Evolutionary conservation across 1,140 invertebrate species (phyloP), one percentile per base, ranked within the genome.

Genomic region (Panagrolaimus sp.): DNA sequence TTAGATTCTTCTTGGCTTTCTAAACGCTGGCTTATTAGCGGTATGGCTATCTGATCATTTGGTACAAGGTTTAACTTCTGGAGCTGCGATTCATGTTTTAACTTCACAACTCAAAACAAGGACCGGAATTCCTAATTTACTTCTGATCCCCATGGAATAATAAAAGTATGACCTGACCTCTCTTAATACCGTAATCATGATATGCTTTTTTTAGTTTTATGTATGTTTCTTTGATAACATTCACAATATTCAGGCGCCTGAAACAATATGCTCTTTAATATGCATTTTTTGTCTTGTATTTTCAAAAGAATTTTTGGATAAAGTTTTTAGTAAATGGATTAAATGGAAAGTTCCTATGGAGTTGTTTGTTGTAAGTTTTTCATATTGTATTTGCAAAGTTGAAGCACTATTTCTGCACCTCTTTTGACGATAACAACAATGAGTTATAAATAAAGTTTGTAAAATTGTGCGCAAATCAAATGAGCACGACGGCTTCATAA

Each of bases 71-170:
- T 83, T 86, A 47, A 86, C 84, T 25, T 85, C 85, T 1, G 85
- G 84, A 7, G 84, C 85, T 13, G 84, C 85, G 1, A 80, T 84
- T 66, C 85, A 86, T 70, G 85, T 86, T 0, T 83, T 86, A 48
- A 84, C 85, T 14, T 84, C 82, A 70, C 85, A 86, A 73, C 76
- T 86, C n/a, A 84, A 82, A 63, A 79, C 83, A 61, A 78, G 85
- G n/a, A 84, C 85, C 69, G 85, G 85, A 44, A 75, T 85, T 20
- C 45, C 69, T 63, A 77, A 79, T 62, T 25, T 74, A 75, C 74
- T 31, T 69, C 46, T 68, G 70, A 70, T 38, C 31, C 47, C 44
- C 74, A 75, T 61, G 73, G 51, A 71, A 16, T 75, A 13, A 61
- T 63, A 14, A 70, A 70, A 42, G 69, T 76, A 47, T 23, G 11